phyloP scores from a whole-genome alignment of 2,888 invertebrate species.

The Caenorhabditis sp. region DNA sequence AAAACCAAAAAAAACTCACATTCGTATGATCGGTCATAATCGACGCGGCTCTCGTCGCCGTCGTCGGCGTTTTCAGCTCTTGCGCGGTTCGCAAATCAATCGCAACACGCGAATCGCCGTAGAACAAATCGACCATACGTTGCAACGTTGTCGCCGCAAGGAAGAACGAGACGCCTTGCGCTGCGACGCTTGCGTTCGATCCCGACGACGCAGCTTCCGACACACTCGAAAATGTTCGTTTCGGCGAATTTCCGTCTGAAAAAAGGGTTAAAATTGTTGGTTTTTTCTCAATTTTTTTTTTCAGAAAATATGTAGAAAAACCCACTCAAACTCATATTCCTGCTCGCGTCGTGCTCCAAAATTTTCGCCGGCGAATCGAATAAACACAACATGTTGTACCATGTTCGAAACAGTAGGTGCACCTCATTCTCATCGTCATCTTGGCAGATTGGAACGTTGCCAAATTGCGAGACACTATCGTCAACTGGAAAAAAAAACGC shows the following conservation, averaged over 20 bases:
- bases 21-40: slow-evolving; percentile 33
- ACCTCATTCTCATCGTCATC: slow-evolving; percentile 45
- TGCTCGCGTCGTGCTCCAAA: slow-evolving; percentile 43
- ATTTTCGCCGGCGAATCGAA: slow-evolving; percentile 48
- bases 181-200: slow-evolving; percentile 10
- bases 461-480: slow-evolving; percentile 39
- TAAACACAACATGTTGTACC: slow-evolving; percentile 52
- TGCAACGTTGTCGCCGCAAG: slow-evolving; percentile 58
- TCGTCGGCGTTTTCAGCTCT: slow-evolving; percentile 5
- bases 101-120: slow-evolving; percentile 52
- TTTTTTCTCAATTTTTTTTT: slow-evolving; percentile 1
- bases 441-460: slow-evolving; percentile 16
- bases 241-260: slow-evolving; percentile 36
- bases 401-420: slow-evolving; percentile 46
- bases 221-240: slow-evolving; percentile 22
- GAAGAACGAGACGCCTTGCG: slow-evolving; percentile 62
- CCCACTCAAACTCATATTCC: slow-evolving; percentile 46
- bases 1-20: slow-evolving; percentile 1
- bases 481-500: slow-evolving; percentile 40
- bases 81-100: slow-evolving; percentile 22
- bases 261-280: not conserved
- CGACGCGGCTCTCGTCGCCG: slow-evolving; percentile 20
- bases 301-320: too few relatives aligned
- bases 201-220: slow-evolving; percentile 21
- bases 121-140: slow-evolving; percentile 66